These are phyloP conservation scores for Orussus abietinus DNA, from an alignment of 1,140 invertebrate species.

Conservation along the genomic window DNA sequence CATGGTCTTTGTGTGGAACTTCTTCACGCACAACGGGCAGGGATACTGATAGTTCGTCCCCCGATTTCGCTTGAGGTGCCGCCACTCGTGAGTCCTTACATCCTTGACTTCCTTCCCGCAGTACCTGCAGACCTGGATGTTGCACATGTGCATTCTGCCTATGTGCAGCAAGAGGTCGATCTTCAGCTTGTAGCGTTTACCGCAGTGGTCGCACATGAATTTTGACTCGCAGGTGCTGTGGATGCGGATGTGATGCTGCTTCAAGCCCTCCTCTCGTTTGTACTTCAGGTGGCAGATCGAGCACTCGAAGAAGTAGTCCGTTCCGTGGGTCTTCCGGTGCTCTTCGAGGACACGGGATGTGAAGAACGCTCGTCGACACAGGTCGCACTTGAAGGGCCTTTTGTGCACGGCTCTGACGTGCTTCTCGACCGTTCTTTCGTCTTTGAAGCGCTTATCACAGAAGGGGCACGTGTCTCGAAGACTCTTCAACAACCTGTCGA, in stretches of 20 bases:
- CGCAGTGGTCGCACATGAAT: conserved; percentile 35
- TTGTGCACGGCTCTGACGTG: conserved; percentile 49
- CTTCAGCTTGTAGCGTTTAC: conserved; percentile 33
- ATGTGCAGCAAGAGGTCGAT: conserved; percentile 23
- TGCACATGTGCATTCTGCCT: conserved; percentile 20
- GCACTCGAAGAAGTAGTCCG: conserved; percentile 23
- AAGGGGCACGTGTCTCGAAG: conserved; percentile 47
- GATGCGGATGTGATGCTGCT: conserved; percentile 48
- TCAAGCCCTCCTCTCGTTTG: conserved; percentile 49
- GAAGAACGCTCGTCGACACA: conserved; percentile 35
- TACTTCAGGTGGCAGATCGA: conserved; percentile 47
- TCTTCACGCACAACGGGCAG: conserved; percentile 50
- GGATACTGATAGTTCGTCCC: conserved; percentile 25
- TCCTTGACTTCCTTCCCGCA: conserved; percentile 29
- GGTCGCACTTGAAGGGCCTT: conserved; percentile 43
- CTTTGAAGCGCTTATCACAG: conserved; percentile 45
- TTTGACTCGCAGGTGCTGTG: conserved; percentile 23
- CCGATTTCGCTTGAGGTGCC: conserved; percentile 19
- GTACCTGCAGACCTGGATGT: conserved; percentile 20
- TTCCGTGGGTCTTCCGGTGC: conserved; percentile 24
- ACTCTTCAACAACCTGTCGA: conserved; percentile 29
- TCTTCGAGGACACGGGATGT: conserved; percentile 12
- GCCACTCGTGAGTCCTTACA: conserved; percentile 28
- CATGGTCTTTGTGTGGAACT: conserved; percentile 44
- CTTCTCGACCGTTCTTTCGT: conserved; percentile 41